Evolutionary conservation across 37 sponge, comb jelly and placozoan species (phyloP).

Genomic region (Haliclona indistincta): DNA sequence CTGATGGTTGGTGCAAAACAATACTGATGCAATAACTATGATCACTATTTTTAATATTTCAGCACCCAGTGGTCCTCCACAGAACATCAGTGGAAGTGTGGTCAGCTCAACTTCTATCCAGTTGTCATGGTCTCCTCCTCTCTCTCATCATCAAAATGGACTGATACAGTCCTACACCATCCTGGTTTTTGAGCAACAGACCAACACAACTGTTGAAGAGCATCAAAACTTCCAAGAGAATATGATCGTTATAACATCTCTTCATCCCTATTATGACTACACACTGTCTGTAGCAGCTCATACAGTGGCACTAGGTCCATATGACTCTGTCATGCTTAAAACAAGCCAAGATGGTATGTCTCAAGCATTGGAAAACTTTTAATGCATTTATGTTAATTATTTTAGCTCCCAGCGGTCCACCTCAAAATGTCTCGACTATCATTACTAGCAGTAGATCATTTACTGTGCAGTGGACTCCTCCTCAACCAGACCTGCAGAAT

Average conservation of each 20-base stretch:
- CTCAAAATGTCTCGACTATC: background rate
- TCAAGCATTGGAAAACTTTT: background rate
- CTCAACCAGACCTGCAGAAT: background rate
- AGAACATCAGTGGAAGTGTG: background rate
- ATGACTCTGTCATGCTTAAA: background rate
- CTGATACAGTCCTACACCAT: background rate
- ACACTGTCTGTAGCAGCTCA: conserved; percentile 3
- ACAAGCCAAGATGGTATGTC: background rate
- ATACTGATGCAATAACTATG: background rate
- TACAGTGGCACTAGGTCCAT: conserved; percentile 15
- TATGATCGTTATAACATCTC: background rate
- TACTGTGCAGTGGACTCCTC: background rate
- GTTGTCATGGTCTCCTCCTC: conserved; percentile 20
- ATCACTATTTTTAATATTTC: background rate
- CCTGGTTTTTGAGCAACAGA: background rate
- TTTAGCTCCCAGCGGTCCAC: background rate
- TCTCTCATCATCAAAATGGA: conserved; percentile 29
- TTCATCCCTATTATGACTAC: conserved; percentile 28
- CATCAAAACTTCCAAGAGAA: background rate
- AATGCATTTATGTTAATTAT: background rate
- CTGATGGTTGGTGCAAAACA: background rate
- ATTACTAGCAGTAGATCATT: background rate
- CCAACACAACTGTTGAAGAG: background rate
- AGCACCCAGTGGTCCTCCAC: conserved; percentile 50
- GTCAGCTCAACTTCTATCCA: conserved; percentile 13